A percentile compares a stretch with the other conserved stretches of the same genome.
Evolutionary conservation across 2,888 invertebrate species (phyloP).

Genomic region (Scaptomyza caliginosa): DNA sequence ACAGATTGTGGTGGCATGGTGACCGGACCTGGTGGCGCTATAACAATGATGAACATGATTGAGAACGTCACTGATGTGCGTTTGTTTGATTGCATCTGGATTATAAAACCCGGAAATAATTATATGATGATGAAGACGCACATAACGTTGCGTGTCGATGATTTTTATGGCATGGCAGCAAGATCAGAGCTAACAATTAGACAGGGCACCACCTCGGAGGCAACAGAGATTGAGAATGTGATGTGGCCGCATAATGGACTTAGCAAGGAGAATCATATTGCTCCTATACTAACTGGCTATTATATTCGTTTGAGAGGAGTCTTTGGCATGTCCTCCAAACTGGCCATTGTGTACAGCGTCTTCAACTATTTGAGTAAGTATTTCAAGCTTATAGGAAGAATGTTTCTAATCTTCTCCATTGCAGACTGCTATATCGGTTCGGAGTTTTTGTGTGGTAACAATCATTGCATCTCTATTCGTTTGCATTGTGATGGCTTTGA

Average conservation of each 20-base stretch:
- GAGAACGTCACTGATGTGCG: constrained; percentile 85
- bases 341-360: constrained; percentile 89
- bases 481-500: constrained; percentile 90
- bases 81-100: constrained; percentile 89
- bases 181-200: constrained; percentile 87
- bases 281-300: constrained; percentile 87
- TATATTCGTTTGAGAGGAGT: constrained; percentile 88
- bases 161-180: constrained; percentile 87
- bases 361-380: constrained; percentile 88
- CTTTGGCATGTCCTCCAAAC: constrained; percentile 87
- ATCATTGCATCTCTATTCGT: constrained; percentile 88
- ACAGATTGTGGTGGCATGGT: constrained; percentile 89
- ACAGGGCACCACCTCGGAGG: constrained; percentile 88
- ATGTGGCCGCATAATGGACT: constrained; percentile 85
- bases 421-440: constrained; percentile 88
- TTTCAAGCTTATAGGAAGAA: no score
- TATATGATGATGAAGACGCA: constrained; percentile 88
- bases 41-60: constrained; percentile 91
- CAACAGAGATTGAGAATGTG: constrained; percentile 86
- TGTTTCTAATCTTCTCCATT: no score
- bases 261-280: constrained; percentile 86
- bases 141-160: constrained; percentile 87
- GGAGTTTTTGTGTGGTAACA: constrained; percentile 89
- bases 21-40: constrained; percentile 88
- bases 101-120: constrained; percentile 87